Conservation (phyloP, 30 jellyfish, hydroid and myxozoan genomes). For the Chironex yamaguchii region DNA sequence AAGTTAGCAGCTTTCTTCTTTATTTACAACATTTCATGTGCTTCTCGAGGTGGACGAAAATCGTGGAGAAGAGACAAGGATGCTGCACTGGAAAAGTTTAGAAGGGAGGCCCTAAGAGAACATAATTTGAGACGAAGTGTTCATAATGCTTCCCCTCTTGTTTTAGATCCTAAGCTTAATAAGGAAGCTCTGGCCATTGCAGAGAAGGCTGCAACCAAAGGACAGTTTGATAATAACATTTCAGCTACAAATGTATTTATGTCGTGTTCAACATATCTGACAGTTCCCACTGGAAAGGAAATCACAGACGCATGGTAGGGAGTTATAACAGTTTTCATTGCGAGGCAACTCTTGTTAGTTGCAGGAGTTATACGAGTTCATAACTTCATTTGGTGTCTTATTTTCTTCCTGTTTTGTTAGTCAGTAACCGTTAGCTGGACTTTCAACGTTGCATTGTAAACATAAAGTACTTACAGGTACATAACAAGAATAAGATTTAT, state of each 20-base stretch:
- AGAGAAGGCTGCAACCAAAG: conserved; percentile 68
- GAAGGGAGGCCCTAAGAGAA: conserved; percentile 69
- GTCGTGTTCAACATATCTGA: conserved; percentile 47
- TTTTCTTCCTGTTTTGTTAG: too few species aligned
- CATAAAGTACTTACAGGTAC: too few species aligned
- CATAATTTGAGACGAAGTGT: conserved; percentile 84
- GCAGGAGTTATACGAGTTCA: too few species aligned
- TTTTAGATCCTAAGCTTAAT: conserved; percentile 67
- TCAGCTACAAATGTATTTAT: conserved; percentile 66
- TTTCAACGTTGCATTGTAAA: too few species aligned
- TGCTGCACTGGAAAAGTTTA: too few species aligned
- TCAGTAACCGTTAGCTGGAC: too few species aligned
- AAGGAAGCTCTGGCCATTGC: conserved; percentile 84
- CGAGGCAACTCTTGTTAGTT: neutral
- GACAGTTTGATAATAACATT: conserved; percentile 32
- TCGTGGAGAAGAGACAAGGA: neutral
- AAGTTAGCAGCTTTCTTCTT: too few species aligned
- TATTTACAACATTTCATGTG: neutral
- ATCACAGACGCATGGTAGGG: conserved; percentile 78
- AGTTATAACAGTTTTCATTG: neutral
- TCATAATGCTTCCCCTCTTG: conserved; percentile 80
- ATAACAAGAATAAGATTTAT: too few species aligned
- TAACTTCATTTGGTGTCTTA: too few species aligned
- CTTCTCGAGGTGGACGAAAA: neutral
- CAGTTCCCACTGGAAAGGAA: conserved; percentile 62